phyloP scores from a whole-genome alignment of 1,140 invertebrate species.

The Aporrectodea caliginosa region DNA sequence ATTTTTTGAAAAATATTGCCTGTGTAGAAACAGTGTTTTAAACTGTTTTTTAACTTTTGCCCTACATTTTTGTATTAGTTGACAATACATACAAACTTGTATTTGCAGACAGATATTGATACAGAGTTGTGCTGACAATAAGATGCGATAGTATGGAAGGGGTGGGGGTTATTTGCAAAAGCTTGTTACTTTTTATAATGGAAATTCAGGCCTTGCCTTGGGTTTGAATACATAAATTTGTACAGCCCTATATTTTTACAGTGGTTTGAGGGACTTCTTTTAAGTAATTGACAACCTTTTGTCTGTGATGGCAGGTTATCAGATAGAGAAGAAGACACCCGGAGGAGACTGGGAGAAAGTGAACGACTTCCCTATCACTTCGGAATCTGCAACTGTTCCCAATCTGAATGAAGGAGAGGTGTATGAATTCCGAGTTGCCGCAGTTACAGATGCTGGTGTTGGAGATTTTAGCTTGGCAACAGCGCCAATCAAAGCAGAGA shows the following conservation, averaged over 20 bases:
- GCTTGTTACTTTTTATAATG: neutral
- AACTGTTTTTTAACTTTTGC: too few species aligned
- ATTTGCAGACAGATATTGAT: too few species aligned
- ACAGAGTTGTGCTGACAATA: too few species aligned
- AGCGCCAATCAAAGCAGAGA: slow-evolving; percentile 47
- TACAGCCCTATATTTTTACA: neutral
- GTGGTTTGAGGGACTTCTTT: neutral
- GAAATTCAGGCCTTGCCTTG: neutral
- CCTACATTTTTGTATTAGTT: too few species aligned
- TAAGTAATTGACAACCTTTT: too few species aligned
- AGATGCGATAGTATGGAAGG: neutral
- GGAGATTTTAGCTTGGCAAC: slow-evolving; percentile 46
- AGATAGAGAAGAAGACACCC: slow-evolving; percentile 90
- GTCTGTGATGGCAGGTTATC: slow-evolving; percentile 66
- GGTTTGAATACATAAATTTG: neutral
- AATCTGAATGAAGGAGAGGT: slow-evolving; percentile 80
- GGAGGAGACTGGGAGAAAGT: slow-evolving; percentile 81
- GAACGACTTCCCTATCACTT: slow-evolving; percentile 42
- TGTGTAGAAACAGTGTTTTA: neutral
- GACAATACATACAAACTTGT: too few species aligned
- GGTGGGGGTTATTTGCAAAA: neutral
- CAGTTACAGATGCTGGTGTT: slow-evolving; percentile 78
- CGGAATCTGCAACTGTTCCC: slow-evolving; percentile 63
- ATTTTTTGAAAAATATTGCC: neutral
- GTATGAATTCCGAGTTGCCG: slow-evolving; percentile 91